phyloP scores from a whole-genome alignment of 2,113 vertebrate genomes.

The Chionomys nivalis region DNA sequence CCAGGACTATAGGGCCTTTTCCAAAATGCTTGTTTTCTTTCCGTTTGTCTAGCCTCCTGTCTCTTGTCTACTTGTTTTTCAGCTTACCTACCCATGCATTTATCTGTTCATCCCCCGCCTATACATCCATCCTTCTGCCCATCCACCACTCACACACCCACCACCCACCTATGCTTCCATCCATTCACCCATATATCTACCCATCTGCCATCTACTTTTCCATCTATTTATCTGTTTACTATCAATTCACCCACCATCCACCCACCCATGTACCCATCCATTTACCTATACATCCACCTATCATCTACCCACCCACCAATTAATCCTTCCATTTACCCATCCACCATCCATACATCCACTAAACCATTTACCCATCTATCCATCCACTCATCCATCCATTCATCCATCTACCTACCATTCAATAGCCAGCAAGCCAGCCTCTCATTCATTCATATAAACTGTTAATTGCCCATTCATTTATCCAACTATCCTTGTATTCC shows the following conservation, averaged over 20 bases:
- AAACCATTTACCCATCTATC: fast-evolving
- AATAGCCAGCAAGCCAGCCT: not conserved
- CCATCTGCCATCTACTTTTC: no score
- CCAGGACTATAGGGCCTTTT: fast-evolving
- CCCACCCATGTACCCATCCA: no score
- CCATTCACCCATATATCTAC: fast-evolving
- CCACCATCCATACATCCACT: fast-evolving
- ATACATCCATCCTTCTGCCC: fast-evolving
- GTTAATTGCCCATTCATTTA: no score
- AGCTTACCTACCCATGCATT: not conserved
- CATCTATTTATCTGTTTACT: not conserved
- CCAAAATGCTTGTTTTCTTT: not conserved
- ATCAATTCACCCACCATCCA: no score
- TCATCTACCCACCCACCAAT: no score
- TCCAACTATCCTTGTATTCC: not conserved
- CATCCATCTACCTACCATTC: not conserved
- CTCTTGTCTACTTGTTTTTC: not conserved
- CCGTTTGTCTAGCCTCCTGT: not conserved
- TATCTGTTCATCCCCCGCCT: fast-evolving
- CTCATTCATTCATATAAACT: not conserved
- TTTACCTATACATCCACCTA: fast-evolving
- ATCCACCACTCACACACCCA: fast-evolving
- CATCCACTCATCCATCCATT: not conserved
- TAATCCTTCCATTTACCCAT: fast-evolving
- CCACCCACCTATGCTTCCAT: no score